A percentile compares a stretch with the other conserved stretches of the same genome.
These are phyloP conservation scores for Anguilla rostrata DNA, from an alignment of 2,113 vertebrate species.

Conservation along the genomic window DNA sequence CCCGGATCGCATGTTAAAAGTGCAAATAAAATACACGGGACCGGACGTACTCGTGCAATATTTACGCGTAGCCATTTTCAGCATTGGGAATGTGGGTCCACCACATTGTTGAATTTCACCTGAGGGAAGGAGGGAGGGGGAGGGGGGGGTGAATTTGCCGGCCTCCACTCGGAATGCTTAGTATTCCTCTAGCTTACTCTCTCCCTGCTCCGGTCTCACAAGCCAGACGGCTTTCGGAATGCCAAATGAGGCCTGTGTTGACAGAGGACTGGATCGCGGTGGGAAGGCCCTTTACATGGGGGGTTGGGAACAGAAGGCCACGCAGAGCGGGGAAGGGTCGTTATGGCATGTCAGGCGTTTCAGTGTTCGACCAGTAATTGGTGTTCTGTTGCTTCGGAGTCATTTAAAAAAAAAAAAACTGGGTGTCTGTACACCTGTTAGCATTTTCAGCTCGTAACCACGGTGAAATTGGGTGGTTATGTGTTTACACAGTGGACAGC, in stretches of 20 bases:
- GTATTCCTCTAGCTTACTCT: conserved; percentile 34
- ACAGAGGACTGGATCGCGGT: conserved; percentile 32
- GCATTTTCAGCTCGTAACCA: background rate
- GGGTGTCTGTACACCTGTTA: background rate
- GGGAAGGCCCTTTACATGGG: conserved; percentile 29
- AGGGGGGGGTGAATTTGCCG: conserved; percentile 1
- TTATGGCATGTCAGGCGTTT: background rate
- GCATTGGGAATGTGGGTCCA: conserved; percentile 19
- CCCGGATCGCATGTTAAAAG: background rate
- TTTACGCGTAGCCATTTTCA: background rate
- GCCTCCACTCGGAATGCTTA: conserved; percentile 21
- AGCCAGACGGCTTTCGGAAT: conserved; percentile 39
- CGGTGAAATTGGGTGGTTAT: background rate
- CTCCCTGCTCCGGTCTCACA: conserved; percentile 26
- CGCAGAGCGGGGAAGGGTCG: background rate
- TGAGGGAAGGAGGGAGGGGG: background rate
- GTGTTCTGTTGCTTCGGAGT: conserved; percentile 10
- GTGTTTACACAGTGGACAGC: background rate
- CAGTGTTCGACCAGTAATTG: background rate
- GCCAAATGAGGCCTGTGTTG: conserved; percentile 39
- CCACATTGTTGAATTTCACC: conserved; percentile 15
- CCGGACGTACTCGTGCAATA: background rate
- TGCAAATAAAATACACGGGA: conserved; percentile 2
- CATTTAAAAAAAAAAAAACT: background rate
- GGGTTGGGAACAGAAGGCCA: conserved; percentile 8